These are phyloP conservation scores for Vulpes ferrilata DNA, from an alignment of 2,113 vertebrate species.

Conservation along the genomic window DNA sequence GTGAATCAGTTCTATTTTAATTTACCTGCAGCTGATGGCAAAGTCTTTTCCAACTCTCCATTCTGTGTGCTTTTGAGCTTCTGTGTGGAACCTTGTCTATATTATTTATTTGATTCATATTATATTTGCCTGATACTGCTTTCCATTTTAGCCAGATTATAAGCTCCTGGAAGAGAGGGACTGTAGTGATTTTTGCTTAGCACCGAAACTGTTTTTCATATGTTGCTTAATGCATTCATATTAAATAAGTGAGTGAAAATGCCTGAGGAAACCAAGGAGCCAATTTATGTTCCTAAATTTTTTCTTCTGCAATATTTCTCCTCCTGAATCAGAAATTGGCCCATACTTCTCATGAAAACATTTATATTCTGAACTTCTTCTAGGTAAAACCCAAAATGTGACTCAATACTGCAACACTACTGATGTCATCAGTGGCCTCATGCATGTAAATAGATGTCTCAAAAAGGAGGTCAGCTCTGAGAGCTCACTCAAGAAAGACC, in stretches of 20 bases:
- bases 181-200: neutral
- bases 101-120: slow-evolving; percentile 1
- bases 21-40: neutral
- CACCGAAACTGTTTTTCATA: neutral
- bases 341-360: slow-evolving; percentile 38
- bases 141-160: neutral
- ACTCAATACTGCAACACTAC: slow-evolving; percentile 11
- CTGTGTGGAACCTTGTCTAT: neutral
- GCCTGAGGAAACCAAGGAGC: neutral
- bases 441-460: slow-evolving; percentile 64
- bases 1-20: slow-evolving; percentile 12
- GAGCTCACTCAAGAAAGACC: neutral
- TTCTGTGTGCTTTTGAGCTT: neutral
- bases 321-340: slow-evolving; percentile 56
- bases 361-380: slow-evolving; percentile 69
- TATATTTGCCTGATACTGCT: neutral
- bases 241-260: slow-evolving; percentile 63
- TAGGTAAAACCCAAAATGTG: slow-evolving; percentile 56
- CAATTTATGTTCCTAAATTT: slow-evolving; percentile 44
- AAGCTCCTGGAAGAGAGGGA: neutral
- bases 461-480: slow-evolving; percentile 61
- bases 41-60: neutral
- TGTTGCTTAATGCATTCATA: slow-evolving; percentile 39
- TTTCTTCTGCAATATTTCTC: slow-evolving; percentile 13
- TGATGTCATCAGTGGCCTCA: neutral